Evolutionary conservation across 2,797 vertebrate species (phyloP), one percentile per base, ranked within the genome.

Genomic region (Chelon auratus): DNA sequence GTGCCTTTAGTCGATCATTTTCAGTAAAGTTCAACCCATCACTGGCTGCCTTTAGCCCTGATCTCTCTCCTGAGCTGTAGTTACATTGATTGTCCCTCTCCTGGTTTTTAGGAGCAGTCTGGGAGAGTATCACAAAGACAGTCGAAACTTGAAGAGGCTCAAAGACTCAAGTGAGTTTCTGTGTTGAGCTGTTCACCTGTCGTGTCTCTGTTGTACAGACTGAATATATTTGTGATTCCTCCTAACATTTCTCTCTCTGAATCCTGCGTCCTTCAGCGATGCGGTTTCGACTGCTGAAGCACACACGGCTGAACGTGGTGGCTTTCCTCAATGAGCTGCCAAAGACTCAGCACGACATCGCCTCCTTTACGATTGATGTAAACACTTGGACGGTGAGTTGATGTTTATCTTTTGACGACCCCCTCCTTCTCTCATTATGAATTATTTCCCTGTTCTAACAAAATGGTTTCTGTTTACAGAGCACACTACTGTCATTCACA

Each of bases 281-380:
- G 14, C 92, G 96, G 9, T 96, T 95, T 86, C 94, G 94, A 22
- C 87, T 97, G 2, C 89, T 98, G 47, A 98, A 98, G 65, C 95
- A 96, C 85, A 96, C 95, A 0, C 93, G 96, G 1, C 90, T 98
- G 37, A 96, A 96, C 0, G 95, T 97, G 0, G 97, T 98, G 26
- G 96, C 96, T n/a, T 97, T 97, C 69, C 93, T 98, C 66, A 98
- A 95, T 0, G 96, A 98, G 80, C 78, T 98, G 15, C 97, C 97
- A 43, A 96, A 95, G 86, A 98, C 97, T 2, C 96, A 96, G 69
- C 97, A 98, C 0, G 96, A 98, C 58, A 75, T 94, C 0, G 94
- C 94, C 33, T 97, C 96, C 36, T 96, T 98, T 5, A 94, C 89
- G 7, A 92, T 98, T 2, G 97, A 98, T 3, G 95, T 98, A 4